Conservation (phyloP, 2,888 invertebrate species). For the Oxytorus armatus region DNA sequence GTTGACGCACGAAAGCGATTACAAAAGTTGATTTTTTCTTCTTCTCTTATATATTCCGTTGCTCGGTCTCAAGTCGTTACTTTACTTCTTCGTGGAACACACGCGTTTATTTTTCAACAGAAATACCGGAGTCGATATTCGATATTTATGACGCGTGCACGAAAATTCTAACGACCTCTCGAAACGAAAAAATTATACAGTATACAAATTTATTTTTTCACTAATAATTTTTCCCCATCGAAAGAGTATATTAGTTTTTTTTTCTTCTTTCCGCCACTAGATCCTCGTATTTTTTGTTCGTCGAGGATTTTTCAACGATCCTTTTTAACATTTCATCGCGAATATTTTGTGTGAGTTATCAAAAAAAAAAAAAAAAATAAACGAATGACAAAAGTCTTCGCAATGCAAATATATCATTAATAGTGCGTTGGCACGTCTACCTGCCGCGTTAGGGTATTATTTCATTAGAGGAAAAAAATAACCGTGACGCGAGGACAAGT, state of each 20-base stretch:
- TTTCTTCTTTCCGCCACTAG: too few relatives aligned
- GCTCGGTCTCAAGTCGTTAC: conserved; percentile 8
- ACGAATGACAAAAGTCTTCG: neutral
- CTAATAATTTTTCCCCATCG: neutral
- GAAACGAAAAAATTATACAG: conserved; percentile 64
- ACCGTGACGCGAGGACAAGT: neutral
- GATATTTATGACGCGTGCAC: conserved; percentile 70
- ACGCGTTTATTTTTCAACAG: conserved; percentile 46
- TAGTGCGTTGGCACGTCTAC: conserved; percentile 16
- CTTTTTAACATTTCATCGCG: too few relatives aligned
- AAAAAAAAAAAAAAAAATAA: too few relatives aligned
- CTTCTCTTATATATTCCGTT: conserved; percentile 3
- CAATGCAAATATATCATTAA: conserved; percentile 1
- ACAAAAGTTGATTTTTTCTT: conserved; percentile 40
- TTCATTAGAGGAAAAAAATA: too few relatives aligned
- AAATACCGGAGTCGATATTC: conserved; percentile 65
- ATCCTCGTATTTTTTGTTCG: neutral
- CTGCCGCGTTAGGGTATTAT: conserved; percentile 32
- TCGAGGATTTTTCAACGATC: neutral
- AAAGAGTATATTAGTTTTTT: neutral
- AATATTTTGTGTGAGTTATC: too few relatives aligned
- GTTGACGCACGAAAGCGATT: conserved; percentile 56
- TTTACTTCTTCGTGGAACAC: conserved; percentile 65
- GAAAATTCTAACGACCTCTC: conserved; percentile 34
- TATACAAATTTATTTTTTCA: neutral